A percentile compares a stretch with the other conserved stretches of the same genome.
Conservation (phyloP, 2,113 vertebrate species). For the Gavialis gangeticus region DNA sequence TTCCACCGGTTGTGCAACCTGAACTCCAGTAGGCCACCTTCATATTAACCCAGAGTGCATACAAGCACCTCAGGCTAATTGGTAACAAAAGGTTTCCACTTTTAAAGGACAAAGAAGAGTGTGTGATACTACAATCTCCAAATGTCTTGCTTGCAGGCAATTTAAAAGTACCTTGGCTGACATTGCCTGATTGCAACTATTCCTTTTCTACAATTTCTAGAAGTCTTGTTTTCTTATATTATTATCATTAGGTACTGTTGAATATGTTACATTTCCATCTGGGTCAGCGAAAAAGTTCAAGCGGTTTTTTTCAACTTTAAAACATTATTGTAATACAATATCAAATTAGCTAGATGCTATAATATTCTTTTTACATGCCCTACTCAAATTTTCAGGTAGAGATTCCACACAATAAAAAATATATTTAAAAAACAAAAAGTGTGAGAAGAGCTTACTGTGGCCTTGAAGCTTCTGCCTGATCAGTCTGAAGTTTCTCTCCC, state of each 20-base stretch:
- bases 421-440: not conserved
- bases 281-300: not conserved
- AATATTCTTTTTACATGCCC: not conserved
- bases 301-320: not conserved
- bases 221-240: not conserved
- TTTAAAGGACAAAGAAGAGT: not conserved
- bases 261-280: not conserved
- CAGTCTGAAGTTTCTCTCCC: conserved; percentile 96
- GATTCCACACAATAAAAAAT: not conserved
- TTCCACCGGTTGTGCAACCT: conserved; percentile 37
- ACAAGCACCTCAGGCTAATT: conserved; percentile 27
- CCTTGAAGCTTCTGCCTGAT: conserved; percentile 96
- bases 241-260: not conserved
- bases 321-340: not conserved
- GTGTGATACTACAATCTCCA: not conserved
- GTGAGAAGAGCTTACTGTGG: conserved; percentile 89
- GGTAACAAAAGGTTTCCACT: not conserved
- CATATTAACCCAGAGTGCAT: conserved; percentile 38
- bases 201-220: not conserved
- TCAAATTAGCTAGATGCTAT: not conserved
- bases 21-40: conserved; percentile 28
- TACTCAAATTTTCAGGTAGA: not conserved
- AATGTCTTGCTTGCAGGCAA: not conserved
- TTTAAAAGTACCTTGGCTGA: not conserved
- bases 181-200: not conserved